phyloP scores from a whole-genome alignment of 1,140 invertebrate species.

The Hycleus cichorii region DNA sequence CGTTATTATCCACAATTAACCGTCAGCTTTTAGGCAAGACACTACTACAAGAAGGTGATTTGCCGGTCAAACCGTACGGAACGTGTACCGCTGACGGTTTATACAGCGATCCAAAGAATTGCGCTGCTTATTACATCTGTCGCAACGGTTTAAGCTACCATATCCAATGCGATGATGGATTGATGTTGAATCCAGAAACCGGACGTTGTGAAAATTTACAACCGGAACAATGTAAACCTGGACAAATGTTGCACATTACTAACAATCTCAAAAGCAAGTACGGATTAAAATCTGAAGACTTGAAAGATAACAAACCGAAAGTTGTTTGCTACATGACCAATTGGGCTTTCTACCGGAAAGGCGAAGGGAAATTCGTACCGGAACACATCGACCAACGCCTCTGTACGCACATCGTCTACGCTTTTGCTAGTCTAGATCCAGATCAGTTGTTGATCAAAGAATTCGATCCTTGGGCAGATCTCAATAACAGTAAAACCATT shows the following conservation, averaged over 20 bases:
- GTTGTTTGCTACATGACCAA: slow-evolving; percentile 84
- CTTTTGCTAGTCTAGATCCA: slow-evolving; percentile 79
- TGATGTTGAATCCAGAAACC: slow-evolving; percentile 47
- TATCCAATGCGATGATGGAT: slow-evolving; percentile 44
- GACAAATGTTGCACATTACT: slow-evolving; percentile 30
- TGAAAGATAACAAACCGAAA: slow-evolving; percentile 19
- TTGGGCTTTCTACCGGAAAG: slow-evolving; percentile 80
- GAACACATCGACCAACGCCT: slow-evolving; percentile 72
- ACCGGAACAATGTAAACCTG: slow-evolving; percentile 29
- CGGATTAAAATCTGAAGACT: slow-evolving; percentile 3
- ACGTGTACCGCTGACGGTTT: slow-evolving; percentile 47
- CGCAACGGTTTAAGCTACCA: slow-evolving; percentile 53
- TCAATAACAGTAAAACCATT: slow-evolving; percentile 64
- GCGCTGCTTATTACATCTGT: slow-evolving; percentile 60
- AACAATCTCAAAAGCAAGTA: slow-evolving; percentile 18
- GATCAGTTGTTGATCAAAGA: slow-evolving; percentile 65
- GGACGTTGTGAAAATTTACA: slow-evolving; percentile 45
- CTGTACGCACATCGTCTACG: slow-evolving; percentile 84
- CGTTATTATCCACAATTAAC: slow-evolving; percentile 52
- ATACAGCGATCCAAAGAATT: slow-evolving; percentile 55
- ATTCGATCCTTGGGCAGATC: slow-evolving; percentile 78
- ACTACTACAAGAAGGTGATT: slow-evolving; percentile 1
- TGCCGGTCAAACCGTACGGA: slow-evolving; percentile 29
- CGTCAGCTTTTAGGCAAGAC: slow-evolving; percentile 47
- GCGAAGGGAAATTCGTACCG: slow-evolving; percentile 74